These are phyloP conservation scores for Folsomia manolachei DNA, from an alignment of 2,888 invertebrate genomes.

Conservation along the genomic window DNA sequence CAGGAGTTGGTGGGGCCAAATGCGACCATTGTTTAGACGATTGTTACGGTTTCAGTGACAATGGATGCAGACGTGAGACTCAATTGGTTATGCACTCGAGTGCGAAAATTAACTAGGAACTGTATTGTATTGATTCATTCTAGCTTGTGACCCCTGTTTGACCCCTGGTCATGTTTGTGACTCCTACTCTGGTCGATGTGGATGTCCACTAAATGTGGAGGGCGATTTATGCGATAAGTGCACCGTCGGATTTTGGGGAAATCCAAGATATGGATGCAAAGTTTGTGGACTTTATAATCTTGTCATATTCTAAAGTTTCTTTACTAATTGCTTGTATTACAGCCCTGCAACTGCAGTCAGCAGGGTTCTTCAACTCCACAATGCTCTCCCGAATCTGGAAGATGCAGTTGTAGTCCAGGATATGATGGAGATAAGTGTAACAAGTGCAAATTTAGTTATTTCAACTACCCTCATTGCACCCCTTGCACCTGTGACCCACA, in stretches of 20 bases:
- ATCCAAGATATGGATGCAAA: conserved; percentile 74
- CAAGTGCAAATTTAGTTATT: conserved; percentile 78
- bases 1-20: conserved; percentile 68
- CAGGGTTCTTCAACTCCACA: conserved; percentile 67
- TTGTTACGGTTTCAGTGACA: conserved; percentile 72
- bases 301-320: neutral
- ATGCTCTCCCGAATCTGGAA: conserved; percentile 67
- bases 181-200: conserved; percentile 81
- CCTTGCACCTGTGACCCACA: conserved; percentile 77
- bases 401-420: conserved; percentile 73
- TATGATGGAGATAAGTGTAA: conserved; percentile 76
- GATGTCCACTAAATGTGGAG: conserved; percentile 61
- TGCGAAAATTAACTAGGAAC: neutral
- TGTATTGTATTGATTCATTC: conserved; percentile 10
- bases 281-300: neutral
- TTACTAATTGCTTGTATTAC: conserved; percentile 23
- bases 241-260: conserved; percentile 75
- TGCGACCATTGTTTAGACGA: conserved; percentile 74
- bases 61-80: conserved; percentile 70
- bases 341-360: conserved; percentile 70
- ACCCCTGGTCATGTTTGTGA: conserved; percentile 86
- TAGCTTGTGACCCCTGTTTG: conserved; percentile 75
- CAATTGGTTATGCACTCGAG: neutral
- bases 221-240: conserved; percentile 81
- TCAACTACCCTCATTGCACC: conserved; percentile 82